Base-by-base conservation (phyloP, 2,888 invertebrate species). In the Epinotia brunnichana region DNA sequence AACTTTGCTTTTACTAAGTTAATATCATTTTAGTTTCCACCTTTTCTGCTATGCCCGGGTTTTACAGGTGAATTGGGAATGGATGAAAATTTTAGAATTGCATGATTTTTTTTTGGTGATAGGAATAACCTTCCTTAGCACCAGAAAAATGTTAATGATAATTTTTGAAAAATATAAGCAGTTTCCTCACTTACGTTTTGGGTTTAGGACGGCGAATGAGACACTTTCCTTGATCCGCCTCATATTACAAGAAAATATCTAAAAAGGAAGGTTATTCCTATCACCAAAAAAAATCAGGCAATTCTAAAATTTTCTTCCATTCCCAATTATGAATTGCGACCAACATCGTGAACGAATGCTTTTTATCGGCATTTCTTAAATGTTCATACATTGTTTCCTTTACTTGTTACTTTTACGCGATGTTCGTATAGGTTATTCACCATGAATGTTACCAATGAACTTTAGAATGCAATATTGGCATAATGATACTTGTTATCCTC, bases 1-100 rank as follows among this genome's bases (percentile, higher is more conserved):
- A 87, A 90, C 89, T 90, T 90, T 80, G 78, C 81, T 72, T 78
- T 75, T 79, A 82, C 81, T 86, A 89, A 90, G 89, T 90, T 90
- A 86, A 86, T 79, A 80, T 82, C 75, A 87, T 90, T 90, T 90
- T 90, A 88, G 88, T 83, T 85, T 75, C 76, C 74, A 74, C 69
- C 53, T 73, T 71, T 80, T 70, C 78, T 81, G 80, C 81, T 82
- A 76, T 83, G 19, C 63, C 62, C 67, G 59, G 69, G 73, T 74
- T 60, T 60, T 69, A 74, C 75, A 74, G 74, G 69, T 69, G 48
- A 69, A 67, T 5, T 48, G n/a, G n/a, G n/a, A n/a, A n/a, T n/a
- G n/a, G n/a, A n/a, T n/a, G n/a, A n/a, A n/a, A n/a, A n/a, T n/a
- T n/a, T n/a, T n/a, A n/a, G n/a, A n/a, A n/a, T n/a, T n/a, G n/a